Percentiles rank a stretch among this genome's conserved stretches.
These are phyloP conservation scores for Cyanistes caeruleus DNA, from an alignment of 2,113 vertebrate species.

Conservation along the genomic window DNA sequence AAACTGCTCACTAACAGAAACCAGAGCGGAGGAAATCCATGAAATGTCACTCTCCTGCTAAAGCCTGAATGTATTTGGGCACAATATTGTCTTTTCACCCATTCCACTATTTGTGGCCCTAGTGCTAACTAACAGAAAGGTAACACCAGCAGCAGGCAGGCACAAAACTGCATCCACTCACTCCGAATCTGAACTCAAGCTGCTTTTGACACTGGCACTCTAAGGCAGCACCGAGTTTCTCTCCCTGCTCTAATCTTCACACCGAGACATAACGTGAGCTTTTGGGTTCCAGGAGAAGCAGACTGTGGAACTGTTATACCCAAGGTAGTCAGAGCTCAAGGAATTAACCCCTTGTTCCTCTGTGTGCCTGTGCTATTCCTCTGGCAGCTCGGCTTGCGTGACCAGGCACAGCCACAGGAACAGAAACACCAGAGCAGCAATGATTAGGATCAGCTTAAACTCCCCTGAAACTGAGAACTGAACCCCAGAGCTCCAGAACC, in stretches of 20 bases:
- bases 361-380: rapidly evolving
- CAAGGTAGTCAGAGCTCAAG: not conserved
- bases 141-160: not conserved
- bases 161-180: not conserved
- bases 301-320: not conserved
- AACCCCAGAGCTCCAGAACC: not conserved
- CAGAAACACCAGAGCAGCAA: not conserved
- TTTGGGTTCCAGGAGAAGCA: not conserved
- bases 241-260: not conserved
- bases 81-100: not conserved
- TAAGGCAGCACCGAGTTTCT: not conserved
- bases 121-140: not conserved
- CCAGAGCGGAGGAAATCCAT: not conserved
- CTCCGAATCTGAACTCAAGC: not conserved
- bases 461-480: not conserved
- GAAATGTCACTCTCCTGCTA: not conserved
- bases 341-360: not conserved
- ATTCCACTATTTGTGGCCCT: too few species aligned
- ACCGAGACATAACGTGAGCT: not conserved
- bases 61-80: not conserved
- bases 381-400: not conserved
- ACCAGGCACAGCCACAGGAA: not conserved
- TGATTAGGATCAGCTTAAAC: not conserved
- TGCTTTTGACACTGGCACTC: not conserved
- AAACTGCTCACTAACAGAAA: not conserved